Base-by-base conservation (phyloP, 1,140 invertebrate species). In the Cotesia typhae region DNA sequence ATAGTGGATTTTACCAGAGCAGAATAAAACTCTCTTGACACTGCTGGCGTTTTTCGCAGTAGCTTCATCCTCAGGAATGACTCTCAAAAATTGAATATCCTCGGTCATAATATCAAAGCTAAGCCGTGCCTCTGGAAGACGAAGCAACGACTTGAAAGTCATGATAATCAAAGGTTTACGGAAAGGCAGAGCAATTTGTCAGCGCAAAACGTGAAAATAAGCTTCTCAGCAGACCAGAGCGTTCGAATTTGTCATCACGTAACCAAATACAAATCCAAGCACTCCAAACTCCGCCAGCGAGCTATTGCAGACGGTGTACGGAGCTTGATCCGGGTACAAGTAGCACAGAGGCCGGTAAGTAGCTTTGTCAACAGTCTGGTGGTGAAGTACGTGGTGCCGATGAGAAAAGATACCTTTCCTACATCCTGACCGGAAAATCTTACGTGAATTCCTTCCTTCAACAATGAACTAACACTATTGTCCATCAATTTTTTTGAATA, bases 201-300 rank as follows among this genome's bases (percentile, higher is more conserved):
- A 90, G 63, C 98, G 90, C 74, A 99, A 87, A 76, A 98, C 94
- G 88, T 99, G 98, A 90, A 98, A 99, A 74, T 95, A 92, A 14
- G 97, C 98, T 88, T 99, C 98, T 98, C 98, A 99, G 71, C 95
- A 92, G 0, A 99, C 96, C 65, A 99, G 85, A 1, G 98, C 95
- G 88, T 99, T 98, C 0, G 98, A 98, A 88, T 99, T 99, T 17
- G 96, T 98, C 92, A 99, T 96, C 0, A 96, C 98, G 87, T 98
- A 99, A 51, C 98, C 98, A 9, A 98, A 89, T 88, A 99, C 98
- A 86, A 99, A 99, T 55, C 90, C 92, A 52, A 94, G 82, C 2
- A 95, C 93, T 85, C 94, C 98, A 86, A 94, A 99, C 89, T 99
- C 98, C 20, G 96, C 98, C 0, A 99, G 89, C 1, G 96, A 98